Conservation (phyloP, 2,113 vertebrate genomes). For the Callipepla squamata region DNA sequence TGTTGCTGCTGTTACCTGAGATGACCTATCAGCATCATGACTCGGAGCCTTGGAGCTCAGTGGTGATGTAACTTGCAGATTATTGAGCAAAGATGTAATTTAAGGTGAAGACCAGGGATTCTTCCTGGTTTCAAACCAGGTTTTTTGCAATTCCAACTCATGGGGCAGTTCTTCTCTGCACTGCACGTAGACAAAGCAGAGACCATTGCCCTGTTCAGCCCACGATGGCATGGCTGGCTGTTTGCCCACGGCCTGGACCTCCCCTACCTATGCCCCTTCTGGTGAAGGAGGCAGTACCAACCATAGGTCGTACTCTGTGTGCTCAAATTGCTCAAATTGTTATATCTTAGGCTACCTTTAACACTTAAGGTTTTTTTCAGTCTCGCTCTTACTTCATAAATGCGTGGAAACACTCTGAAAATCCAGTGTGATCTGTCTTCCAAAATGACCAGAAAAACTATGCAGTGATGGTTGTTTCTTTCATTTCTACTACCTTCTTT, state of each 20-base stretch:
- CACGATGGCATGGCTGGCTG: accelerated
- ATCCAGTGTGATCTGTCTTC: neutral
- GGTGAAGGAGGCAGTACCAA: accelerated
- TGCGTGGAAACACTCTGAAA: neutral
- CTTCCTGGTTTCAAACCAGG: neutral
- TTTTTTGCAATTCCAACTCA: neutral
- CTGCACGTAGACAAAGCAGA: accelerated
- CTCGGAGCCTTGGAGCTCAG: neutral
- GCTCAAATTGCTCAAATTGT: neutral
- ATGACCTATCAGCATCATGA: neutral
- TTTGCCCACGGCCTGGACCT: accelerated
- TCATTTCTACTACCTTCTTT: neutral
- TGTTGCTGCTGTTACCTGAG: neutral
- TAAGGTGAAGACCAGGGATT: neutral
- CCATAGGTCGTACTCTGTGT: accelerated
- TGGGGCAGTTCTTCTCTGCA: accelerated
- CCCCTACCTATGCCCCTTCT: neutral
- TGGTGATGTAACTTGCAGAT: neutral
- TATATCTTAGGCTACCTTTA: neutral
- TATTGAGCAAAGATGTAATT: conserved; percentile 13
- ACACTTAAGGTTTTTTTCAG: neutral
- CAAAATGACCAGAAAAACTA: accelerated
- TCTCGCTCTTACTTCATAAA: neutral
- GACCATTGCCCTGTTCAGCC: accelerated
- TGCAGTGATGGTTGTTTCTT: neutral